These are phyloP conservation scores for Poeciliopsis retropinna DNA, from an alignment of 2,113 vertebrate species.

Conservation along the genomic window DNA sequence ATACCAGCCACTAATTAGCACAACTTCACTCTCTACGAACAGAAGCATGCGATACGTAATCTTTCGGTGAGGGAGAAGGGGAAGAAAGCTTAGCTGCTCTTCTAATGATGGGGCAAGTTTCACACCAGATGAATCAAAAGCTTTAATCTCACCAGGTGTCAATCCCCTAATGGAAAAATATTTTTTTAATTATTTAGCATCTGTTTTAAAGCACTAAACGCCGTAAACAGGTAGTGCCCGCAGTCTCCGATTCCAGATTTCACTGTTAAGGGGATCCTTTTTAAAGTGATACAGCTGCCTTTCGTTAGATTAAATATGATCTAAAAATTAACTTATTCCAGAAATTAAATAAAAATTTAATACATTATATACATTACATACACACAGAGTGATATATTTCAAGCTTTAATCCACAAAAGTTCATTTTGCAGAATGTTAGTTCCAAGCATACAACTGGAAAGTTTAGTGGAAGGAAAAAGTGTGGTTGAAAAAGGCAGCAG, in stretches of 20 bases:
- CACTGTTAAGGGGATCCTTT: not conserved
- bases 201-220: too few species aligned
- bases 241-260: too few species aligned
- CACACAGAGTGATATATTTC: not conserved
- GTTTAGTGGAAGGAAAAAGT: not conserved
- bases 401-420: not conserved
- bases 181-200: conserved; percentile 19
- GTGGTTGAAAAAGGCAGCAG: not conserved
- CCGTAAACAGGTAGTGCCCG: too few species aligned
- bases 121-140: conserved; percentile 44
- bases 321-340: not conserved
- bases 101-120: conserved; percentile 38
- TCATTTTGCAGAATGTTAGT: not conserved
- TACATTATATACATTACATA: not conserved
- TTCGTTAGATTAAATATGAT: not conserved
- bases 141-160: conserved; percentile 37
- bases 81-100: conserved; percentile 38
- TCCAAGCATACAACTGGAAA: not conserved
- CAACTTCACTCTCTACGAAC: conserved; percentile 31
- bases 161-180: conserved; percentile 14
- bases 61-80: conserved; percentile 21
- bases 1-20: conserved; percentile 65
- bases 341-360: not conserved
- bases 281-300: not conserved
- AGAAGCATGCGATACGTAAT: conserved; percentile 35